A percentile compares a stretch with the other conserved stretches of the same genome.
phyloP scores from a whole-genome alignment of 2,888 invertebrate genomes.

The Meta bourneti region DNA sequence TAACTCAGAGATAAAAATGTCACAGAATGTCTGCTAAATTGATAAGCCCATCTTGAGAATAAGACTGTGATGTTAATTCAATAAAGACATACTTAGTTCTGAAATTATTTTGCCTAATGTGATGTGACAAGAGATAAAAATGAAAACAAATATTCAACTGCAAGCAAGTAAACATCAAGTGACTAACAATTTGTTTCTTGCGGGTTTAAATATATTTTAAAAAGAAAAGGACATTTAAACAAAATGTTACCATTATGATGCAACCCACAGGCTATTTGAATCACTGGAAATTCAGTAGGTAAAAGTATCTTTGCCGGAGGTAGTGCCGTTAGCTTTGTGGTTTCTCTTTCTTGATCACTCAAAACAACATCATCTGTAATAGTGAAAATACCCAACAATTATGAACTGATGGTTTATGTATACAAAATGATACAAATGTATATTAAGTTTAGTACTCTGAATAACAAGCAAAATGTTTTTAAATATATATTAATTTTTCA shows the following conservation, averaged over 20 bases:
- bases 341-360: conserved; percentile 84
- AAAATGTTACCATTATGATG: conserved; percentile 87
- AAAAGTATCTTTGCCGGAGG: conserved; percentile 89
- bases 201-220: not conserved
- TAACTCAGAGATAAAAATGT: too few relatives aligned
- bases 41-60: too few relatives aligned
- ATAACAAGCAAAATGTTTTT: not conserved
- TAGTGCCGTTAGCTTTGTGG: conserved; percentile 87
- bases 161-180: too few relatives aligned
- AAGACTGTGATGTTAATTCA: too few relatives aligned
- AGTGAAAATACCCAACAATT: not conserved
- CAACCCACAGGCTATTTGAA: conserved; percentile 92
- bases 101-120: too few relatives aligned
- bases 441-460: too few relatives aligned
- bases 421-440: too few relatives aligned
- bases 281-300: conserved; percentile 87
- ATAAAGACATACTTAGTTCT: too few relatives aligned
- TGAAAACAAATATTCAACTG: too few relatives aligned
- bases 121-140: too few relatives aligned
- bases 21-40: too few relatives aligned
- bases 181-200: too few relatives aligned
- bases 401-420: not conserved
- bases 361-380: conserved; percentile 80
- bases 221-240: not conserved
- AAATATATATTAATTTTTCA: not conserved